These are phyloP conservation scores for Ptychobarbus kaznakovi DNA, from an alignment of 2,797 vertebrate species.

Conservation along the genomic window DNA sequence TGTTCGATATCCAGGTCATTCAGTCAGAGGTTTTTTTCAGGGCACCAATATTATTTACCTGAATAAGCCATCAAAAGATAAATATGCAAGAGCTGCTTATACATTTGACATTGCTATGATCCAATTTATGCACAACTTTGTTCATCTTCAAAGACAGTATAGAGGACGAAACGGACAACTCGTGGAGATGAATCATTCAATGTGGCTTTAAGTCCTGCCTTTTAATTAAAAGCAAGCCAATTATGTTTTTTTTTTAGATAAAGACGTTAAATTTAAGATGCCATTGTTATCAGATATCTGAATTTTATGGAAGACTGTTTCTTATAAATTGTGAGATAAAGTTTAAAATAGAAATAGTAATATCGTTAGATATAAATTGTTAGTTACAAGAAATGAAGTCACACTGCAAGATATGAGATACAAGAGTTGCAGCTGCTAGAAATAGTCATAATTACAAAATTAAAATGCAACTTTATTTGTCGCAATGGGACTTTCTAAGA, in stretches of 20 bases:
- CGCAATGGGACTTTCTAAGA: background rate
- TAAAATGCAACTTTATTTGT: background rate
- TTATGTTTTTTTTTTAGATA: background rate
- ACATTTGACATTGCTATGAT: background rate
- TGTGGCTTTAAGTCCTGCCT: background rate
- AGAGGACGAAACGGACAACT: background rate
- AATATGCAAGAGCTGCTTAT: background rate
- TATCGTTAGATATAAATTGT: background rate
- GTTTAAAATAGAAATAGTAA: background rate
- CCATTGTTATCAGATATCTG: background rate
- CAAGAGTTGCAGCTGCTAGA: background rate
- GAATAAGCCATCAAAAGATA: background rate
- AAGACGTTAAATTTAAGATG: background rate
- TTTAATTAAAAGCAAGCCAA: background rate
- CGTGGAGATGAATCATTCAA: background rate
- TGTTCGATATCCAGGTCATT: slow-evolving; percentile 19
- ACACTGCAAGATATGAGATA: background rate
- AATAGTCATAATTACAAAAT: background rate
- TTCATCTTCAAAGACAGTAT: background rate
- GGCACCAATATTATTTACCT: background rate
- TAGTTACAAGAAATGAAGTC: background rate
- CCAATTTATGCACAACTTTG: background rate
- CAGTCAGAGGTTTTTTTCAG: background rate
- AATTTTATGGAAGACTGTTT: background rate
- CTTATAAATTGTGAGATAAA: background rate